Conservation (phyloP, 1,140 invertebrate species). For the Ridgeia piscesae region DNA sequence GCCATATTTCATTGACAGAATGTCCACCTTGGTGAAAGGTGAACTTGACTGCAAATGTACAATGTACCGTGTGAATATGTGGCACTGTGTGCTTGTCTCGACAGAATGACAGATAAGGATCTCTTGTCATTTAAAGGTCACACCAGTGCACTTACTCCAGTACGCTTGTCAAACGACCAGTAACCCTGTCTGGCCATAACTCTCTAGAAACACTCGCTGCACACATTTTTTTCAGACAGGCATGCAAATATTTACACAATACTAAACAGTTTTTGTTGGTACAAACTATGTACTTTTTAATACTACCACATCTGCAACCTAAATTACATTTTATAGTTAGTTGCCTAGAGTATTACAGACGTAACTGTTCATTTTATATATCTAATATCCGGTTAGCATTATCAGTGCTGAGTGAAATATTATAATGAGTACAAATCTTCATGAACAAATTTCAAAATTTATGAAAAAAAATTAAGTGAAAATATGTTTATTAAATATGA, state of each 20-base stretch:
- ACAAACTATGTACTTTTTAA: not conserved
- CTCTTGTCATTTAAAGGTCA: not conserved
- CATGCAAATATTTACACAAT: not conserved
- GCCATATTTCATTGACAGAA: not conserved
- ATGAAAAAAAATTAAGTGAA: not conserved
- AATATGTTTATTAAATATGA: not conserved
- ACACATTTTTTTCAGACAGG: not conserved
- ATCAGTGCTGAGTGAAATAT: not conserved
- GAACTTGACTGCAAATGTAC: not conserved
- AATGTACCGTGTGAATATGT: not conserved
- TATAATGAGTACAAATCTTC: not conserved
- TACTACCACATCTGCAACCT: not conserved
- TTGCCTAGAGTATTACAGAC: not conserved
- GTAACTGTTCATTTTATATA: not conserved
- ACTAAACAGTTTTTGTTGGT: no score
- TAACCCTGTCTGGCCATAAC: no score
- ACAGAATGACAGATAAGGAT: not conserved
- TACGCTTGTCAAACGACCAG: constrained; percentile 4
- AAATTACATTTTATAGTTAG: not conserved
- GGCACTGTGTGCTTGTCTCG: not conserved
- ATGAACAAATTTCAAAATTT: not conserved
- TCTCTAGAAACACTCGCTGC: not conserved
- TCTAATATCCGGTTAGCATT: not conserved
- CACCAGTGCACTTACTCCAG: not conserved
- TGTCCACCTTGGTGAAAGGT: not conserved